Conservation (phyloP, 2,797 vertebrate species). For the Thamnophis elegans region DNA sequence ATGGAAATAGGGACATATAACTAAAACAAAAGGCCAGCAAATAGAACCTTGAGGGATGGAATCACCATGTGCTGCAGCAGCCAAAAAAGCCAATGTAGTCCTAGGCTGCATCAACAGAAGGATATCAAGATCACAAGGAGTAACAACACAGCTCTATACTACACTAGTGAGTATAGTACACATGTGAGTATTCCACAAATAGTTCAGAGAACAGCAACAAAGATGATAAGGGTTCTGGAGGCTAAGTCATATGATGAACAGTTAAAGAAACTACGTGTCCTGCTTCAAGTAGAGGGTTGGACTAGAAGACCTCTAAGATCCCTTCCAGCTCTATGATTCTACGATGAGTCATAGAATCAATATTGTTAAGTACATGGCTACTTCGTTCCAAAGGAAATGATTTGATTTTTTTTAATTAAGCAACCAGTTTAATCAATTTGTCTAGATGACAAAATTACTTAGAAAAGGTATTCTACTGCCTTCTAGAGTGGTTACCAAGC, state of each 20-base stretch:
- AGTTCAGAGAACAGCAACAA: not conserved
- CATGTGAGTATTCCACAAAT: no score
- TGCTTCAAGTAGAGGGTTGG: not conserved
- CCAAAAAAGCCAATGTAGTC: not conserved
- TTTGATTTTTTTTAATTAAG: slow-evolving; percentile 32
- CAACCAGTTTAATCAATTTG: slow-evolving; percentile 13
- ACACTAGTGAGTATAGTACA: not conserved
- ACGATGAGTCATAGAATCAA: not conserved
- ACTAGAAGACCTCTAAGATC: not conserved
- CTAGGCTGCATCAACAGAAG: not conserved
- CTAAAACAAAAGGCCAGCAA: no score
- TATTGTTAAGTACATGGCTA: not conserved
- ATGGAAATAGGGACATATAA: no score
- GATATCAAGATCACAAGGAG: not conserved
- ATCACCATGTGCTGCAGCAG: not conserved
- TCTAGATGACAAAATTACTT: not conserved
- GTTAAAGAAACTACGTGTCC: not conserved
- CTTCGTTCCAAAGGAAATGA: slow-evolving; percentile 9
- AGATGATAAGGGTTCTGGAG: not conserved
- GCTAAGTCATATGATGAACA: not conserved
- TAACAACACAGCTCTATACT: not conserved
- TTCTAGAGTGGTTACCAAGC: not conserved
- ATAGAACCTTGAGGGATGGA: no score
- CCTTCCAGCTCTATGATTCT: not conserved
- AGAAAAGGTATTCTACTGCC: slow-evolving; percentile 9